These are phyloP conservation scores for Bothrops jararaca DNA, from an alignment of 2,113 vertebrate species.

Conservation along the genomic window DNA sequence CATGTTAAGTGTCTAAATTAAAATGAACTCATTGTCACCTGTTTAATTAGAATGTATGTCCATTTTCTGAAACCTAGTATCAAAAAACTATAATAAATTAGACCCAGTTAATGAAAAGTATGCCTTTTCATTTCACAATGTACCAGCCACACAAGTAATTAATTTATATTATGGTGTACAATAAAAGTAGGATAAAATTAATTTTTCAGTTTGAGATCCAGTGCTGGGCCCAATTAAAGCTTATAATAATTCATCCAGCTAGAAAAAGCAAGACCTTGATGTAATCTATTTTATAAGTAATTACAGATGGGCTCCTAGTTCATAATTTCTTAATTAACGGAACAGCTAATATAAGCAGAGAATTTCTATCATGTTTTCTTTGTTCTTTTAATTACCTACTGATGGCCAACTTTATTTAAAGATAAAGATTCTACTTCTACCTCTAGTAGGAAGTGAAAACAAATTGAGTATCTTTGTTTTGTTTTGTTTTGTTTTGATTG, in stretches of 20 bases:
- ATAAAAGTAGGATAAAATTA: conserved; percentile 40
- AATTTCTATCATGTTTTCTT: conserved; percentile 20
- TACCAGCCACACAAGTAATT: conserved; percentile 32
- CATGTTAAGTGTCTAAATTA: conserved; percentile 7
- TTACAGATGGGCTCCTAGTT: conserved; percentile 16
- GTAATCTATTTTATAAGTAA: conserved; percentile 40
- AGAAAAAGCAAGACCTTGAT: conserved; percentile 22
- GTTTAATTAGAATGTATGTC: conserved; percentile 32
- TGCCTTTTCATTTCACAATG: conserved; percentile 35
- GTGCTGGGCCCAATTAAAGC: conserved; percentile 1
- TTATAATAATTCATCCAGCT: conserved; percentile 12
- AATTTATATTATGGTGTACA: conserved; percentile 34
- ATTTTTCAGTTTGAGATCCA: conserved; percentile 27
- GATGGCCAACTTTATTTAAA: conserved; percentile 25
- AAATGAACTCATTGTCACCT: conserved; percentile 10
- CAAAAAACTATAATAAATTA: conserved; percentile 34
- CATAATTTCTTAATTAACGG: conserved; percentile 37
- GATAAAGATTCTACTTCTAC: conserved; percentile 17
- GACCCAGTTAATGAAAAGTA: conserved; percentile 29
- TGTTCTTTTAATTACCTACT: conserved; percentile 42
- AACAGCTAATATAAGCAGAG: conserved; percentile 24
- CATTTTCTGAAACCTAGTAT: conserved; percentile 8
- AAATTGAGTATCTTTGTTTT: neutral
- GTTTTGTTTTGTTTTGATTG: neutral
- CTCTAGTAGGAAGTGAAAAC: neutral